phyloP scores from a whole-genome alignment of 2,888 invertebrate genomes.

The Epistrophe eligans region DNA sequence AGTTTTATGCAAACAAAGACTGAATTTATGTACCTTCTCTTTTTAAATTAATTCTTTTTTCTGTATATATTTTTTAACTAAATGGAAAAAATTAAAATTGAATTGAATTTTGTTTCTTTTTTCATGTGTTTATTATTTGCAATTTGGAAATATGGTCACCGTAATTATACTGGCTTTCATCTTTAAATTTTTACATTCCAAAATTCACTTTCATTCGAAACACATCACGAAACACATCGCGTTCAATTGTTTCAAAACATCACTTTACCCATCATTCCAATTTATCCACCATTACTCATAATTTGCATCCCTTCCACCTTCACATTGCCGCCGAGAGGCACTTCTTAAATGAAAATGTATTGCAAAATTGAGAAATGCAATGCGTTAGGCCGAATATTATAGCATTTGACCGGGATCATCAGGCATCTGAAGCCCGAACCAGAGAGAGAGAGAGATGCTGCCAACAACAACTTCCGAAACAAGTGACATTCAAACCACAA shows the following conservation, averaged over 20 bases:
- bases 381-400: constrained; percentile 61
- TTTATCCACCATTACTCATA: constrained; percentile 25
- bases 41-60: too few species aligned
- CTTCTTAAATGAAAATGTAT: constrained; percentile 2
- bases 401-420: constrained; percentile 46
- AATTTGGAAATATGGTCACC: too few species aligned
- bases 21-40: too few species aligned
- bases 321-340: neutral
- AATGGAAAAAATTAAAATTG: too few species aligned
- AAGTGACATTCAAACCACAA: constrained; percentile 74
- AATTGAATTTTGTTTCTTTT: too few species aligned
- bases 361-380: constrained; percentile 54
- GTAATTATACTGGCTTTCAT: too few species aligned
- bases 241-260: neutral
- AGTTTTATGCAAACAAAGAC: too few species aligned
- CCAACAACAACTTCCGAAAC: constrained; percentile 47
- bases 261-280: neutral
- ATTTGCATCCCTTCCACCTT: constrained; percentile 23
- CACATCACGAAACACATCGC: neutral
- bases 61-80: too few species aligned
- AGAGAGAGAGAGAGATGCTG: too few species aligned
- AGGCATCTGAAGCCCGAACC: neutral
- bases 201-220: neutral
- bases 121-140: too few species aligned
- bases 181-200: neutral